Evolutionary conservation across 2,113 vertebrate genomes (phyloP).

Genomic region (Sylvicapra grimmia): DNA sequence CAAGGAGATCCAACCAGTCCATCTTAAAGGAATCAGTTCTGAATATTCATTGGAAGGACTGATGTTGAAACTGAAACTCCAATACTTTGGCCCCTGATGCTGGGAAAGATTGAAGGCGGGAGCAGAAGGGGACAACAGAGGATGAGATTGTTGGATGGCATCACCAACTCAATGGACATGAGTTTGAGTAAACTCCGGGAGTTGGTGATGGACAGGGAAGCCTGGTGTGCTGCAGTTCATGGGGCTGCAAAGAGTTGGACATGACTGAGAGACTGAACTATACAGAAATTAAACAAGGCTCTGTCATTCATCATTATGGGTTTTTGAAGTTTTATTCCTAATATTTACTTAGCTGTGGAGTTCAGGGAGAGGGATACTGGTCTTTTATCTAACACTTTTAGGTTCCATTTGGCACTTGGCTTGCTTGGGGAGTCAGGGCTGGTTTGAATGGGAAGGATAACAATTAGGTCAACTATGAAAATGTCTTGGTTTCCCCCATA

Average conservation of each 20-base stretch:
- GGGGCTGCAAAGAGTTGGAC: not conserved
- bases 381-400: not conserved
- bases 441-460: not conserved
- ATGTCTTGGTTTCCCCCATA: not conserved
- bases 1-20: not conserved
- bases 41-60: not conserved
- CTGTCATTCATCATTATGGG: not conserved
- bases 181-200: not conserved
- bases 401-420: not conserved
- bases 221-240: not conserved
- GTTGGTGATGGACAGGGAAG: not conserved
- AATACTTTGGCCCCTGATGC: not conserved
- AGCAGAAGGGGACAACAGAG: not conserved
- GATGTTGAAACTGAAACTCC: not conserved
- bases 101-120: not conserved
- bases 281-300: not conserved
- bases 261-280: not conserved
- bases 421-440: not conserved
- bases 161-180: not conserved
- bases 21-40: not conserved
- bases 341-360: not conserved
- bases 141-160: not conserved
- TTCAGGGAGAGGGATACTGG: not conserved
- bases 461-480: not conserved
- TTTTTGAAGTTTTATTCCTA: slow-evolving; percentile 18